Percentiles rank a stretch among this genome's conserved stretches.
phyloP scores from a whole-genome alignment of 2,113 vertebrate genomes.

The Azemiops feae region DNA sequence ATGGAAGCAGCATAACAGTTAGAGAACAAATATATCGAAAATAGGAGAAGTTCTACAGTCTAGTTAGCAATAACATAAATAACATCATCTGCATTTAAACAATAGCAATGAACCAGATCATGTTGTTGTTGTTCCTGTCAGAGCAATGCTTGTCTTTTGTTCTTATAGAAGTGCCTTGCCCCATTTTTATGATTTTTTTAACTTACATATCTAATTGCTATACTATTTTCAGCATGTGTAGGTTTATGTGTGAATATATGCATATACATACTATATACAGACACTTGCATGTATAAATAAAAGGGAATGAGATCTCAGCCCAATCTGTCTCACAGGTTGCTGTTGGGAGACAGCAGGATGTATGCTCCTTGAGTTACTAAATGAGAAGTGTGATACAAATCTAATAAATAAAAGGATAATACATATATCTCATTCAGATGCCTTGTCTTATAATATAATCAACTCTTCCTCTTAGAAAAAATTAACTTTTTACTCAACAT shows the following conservation, averaged over 20 bases:
- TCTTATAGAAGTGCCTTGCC: neutral
- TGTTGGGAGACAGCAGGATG: neutral
- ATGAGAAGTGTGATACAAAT: neutral
- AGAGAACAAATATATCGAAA: slow-evolving; percentile 23
- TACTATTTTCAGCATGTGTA: neutral
- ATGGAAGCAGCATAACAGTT: slow-evolving; percentile 25
- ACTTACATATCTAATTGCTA: neutral
- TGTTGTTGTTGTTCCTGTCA: neutral
- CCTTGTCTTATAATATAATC: neutral
- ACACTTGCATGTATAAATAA: neutral
- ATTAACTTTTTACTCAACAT: neutral
- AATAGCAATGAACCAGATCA: neutral
- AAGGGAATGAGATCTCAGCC: neutral
- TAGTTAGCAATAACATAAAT: slow-evolving; percentile 6
- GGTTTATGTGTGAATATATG: too few species aligned
- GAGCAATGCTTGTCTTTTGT: neutral
- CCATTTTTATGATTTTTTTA: neutral
- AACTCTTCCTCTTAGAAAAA: neutral
- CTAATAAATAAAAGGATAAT: neutral
- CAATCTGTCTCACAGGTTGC: neutral
- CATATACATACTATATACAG: neutral
- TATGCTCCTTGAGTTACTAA: neutral
- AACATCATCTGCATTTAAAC: neutral
- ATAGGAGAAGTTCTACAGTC: slow-evolving; percentile 9
- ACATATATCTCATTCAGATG: neutral